Conservation (phyloP, 2,888 invertebrate genomes). For the Lomographa bimaculata region DNA sequence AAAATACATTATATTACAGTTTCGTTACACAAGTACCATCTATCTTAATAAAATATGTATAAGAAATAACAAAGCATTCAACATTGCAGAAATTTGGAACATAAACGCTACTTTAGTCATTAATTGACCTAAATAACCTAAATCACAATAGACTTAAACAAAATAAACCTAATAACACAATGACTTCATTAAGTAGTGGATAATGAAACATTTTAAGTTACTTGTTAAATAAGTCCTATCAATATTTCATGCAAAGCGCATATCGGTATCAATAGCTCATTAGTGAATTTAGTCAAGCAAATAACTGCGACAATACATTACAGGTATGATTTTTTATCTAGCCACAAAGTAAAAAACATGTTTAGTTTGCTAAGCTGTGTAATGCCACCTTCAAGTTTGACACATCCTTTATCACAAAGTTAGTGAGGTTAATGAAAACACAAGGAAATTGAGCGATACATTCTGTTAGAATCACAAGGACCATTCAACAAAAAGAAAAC, state of each 20-base stretch:
- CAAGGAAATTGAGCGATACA: slow-evolving; percentile 40
- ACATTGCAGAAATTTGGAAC: too few species aligned
- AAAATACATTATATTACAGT: too few species aligned
- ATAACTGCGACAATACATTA: slow-evolving; percentile 10
- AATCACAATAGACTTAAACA: too few species aligned
- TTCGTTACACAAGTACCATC: too few species aligned
- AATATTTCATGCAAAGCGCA: slow-evolving; percentile 17
- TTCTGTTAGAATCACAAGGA: slow-evolving; percentile 82
- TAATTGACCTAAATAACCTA: too few species aligned
- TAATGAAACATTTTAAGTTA: too few species aligned
- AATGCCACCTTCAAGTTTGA: slow-evolving; percentile 11
- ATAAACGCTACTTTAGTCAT: too few species aligned
- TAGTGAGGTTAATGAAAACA: slow-evolving; percentile 39
- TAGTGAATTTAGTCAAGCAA: slow-evolving; percentile 13
- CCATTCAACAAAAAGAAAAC: slow-evolving; percentile 78
- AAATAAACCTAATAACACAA: too few species aligned
- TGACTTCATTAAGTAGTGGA: too few species aligned
- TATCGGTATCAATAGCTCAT: slow-evolving; percentile 2
- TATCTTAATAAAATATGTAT: too few species aligned
- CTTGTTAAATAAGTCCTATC: slow-evolving; percentile 7
- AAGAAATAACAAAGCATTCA: too few species aligned
- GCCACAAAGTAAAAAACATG: slow-evolving; percentile 14
- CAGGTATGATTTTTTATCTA: slow-evolving; percentile 11
- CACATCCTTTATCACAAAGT: slow-evolving; percentile 27
- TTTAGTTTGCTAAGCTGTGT: slow-evolving; percentile 11